Conservation (phyloP, 2,888 invertebrate genomes). For the Eilema griseolum region DNA sequence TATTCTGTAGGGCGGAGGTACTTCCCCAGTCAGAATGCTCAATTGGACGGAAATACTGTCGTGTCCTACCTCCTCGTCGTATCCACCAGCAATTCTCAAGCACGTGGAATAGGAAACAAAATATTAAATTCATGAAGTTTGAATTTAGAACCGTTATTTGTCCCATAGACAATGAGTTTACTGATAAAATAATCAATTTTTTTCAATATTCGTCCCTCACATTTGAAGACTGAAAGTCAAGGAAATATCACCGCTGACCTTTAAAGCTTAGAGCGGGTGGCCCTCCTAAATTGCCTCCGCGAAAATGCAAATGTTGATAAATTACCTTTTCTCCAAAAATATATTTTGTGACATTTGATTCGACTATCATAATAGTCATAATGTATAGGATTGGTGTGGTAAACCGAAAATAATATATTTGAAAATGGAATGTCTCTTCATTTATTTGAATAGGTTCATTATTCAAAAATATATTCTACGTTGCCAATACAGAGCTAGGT, state of each 20-base stretch:
- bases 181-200: slow-evolving; percentile 24
- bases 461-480: not conserved
- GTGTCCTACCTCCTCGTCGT: too few relatives aligned
- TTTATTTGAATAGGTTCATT: slow-evolving; percentile 7
- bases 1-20: too few relatives aligned
- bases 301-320: slow-evolving; percentile 69
- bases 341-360: slow-evolving; percentile 26
- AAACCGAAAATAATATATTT: slow-evolving; percentile 12
- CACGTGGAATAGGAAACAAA: slow-evolving; percentile 17
- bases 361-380: slow-evolving; percentile 1
- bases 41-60: too few relatives aligned
- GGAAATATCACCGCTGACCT: slow-evolving; percentile 66
- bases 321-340: slow-evolving; percentile 58
- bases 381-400: slow-evolving; percentile 14
- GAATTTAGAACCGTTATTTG: slow-evolving; percentile 44
- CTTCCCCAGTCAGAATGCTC: too few relatives aligned
- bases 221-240: slow-evolving; percentile 69
- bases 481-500: not conserved
- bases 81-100: not conserved
- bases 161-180: slow-evolving; percentile 18
- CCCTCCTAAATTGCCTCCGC: slow-evolving; percentile 55
- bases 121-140: slow-evolving; percentile 40
- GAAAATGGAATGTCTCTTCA: slow-evolving; percentile 7
- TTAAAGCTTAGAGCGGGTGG: slow-evolving; percentile 52
- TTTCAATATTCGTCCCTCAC: slow-evolving; percentile 59